Evolutionary conservation across 2,113 vertebrate genomes (phyloP), one percentile per base, ranked within the genome.

Genomic region (Entomyzon cyanotis): DNA sequence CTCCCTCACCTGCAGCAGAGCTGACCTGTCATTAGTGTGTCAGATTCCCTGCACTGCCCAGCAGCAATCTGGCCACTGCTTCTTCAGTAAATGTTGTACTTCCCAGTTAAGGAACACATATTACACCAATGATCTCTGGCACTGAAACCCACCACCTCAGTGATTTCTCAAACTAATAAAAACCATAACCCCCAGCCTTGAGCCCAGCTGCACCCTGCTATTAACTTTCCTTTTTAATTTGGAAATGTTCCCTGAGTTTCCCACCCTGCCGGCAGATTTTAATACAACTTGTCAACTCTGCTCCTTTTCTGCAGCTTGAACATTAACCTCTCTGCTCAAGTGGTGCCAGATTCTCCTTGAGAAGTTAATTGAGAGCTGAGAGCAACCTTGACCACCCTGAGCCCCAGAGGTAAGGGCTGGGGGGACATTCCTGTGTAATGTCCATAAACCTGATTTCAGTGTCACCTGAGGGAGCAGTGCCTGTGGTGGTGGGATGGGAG

Each of bases 191-290:
- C 18, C 8, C 50, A 76, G 87, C 74, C 82, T 83, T 13, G 87
- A 93, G 84, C 44, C 46, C 39, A 65, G 79, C 44, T 81, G 91
- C 75, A 53, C 46, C 18, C 31, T 58, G 58, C 44, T 89, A 81
- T 88, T 79, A 93, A 86, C 49, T 53, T 81, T 27, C 18, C 39
- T 47, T n/a, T 94, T 74, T 76, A 93, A 93, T 85, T 90, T 84
- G 64, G 58, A 91, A 75, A 65, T 4, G 20, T 84, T 93, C 50
- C 27, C n/a, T 59, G 55, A 33, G 37, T 90, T 92, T 78, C 79
- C 59, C 83, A 62, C 25, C 63, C 96, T 67, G 47, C n/a, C 0
- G 16, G 55, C 20, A 80, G 33, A 75, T 89, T 96, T 92, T 92
- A 82, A 92, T 73, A 55, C 37, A 35, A 47, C 7, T 2, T 31